Percentiles rank a stretch among this genome's conserved stretches.
Conservation (phyloP, 1,140 invertebrate genomes). For the Nasonia vitripennis region DNA sequence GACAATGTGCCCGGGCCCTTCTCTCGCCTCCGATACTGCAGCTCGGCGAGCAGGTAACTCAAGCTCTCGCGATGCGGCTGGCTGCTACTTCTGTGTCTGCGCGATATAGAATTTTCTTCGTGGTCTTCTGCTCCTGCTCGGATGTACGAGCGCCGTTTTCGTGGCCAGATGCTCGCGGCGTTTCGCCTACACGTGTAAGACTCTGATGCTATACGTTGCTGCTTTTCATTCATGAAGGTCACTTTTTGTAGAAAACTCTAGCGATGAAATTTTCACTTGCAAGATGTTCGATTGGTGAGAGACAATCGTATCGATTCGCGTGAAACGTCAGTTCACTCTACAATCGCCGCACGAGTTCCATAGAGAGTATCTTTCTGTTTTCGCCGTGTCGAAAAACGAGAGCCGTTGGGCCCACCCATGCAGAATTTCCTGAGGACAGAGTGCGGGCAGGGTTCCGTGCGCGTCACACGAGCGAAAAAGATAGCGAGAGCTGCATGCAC, state of each 20-base stretch:
- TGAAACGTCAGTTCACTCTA: too few species aligned
- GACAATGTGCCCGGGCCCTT: slow-evolving; percentile 54
- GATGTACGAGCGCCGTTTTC: slow-evolving; percentile 23
- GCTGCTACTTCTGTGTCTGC: background rate
- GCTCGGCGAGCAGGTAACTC: slow-evolving; percentile 55
- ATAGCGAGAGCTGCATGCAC: background rate
- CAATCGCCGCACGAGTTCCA: too few species aligned
- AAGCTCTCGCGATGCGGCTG: slow-evolving; percentile 43
- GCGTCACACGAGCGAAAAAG: background rate
- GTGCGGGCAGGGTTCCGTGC: slow-evolving; percentile 12
- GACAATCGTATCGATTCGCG: too few species aligned
- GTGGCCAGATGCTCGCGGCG: slow-evolving; percentile 41
- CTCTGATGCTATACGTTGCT: too few species aligned
- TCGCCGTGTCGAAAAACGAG: background rate
- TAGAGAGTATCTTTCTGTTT: background rate
- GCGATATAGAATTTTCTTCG: slow-evolving; percentile 24
- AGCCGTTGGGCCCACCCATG: slow-evolving; percentile 55
- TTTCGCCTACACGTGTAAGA: slow-evolving; percentile 36
- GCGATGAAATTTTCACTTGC: too few species aligned
- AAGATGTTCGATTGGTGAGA: too few species aligned
- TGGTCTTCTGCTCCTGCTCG: background rate
- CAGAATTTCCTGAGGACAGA: slow-evolving; percentile 45
- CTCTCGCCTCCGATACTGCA: slow-evolving; percentile 38
- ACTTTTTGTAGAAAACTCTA: too few species aligned
- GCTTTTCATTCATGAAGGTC: too few species aligned